phyloP scores from a whole-genome alignment of 2,797 vertebrate genomes.

The Hozukius guyotensis region DNA sequence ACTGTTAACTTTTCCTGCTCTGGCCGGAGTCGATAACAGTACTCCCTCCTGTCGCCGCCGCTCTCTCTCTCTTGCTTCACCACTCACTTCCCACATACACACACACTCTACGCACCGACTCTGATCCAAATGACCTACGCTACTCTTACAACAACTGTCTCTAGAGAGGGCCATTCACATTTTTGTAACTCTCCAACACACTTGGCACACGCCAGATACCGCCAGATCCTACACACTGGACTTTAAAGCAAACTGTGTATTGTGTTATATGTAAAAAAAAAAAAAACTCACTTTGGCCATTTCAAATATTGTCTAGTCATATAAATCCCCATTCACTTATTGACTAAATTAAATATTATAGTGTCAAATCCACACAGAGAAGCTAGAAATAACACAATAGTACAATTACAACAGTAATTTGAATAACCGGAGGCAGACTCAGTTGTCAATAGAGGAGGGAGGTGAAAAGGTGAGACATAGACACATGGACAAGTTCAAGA shows the following conservation, averaged over 20 bases:
- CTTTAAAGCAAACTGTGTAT: neutral
- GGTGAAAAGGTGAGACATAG: neutral
- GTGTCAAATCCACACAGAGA: neutral
- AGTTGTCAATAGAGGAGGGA: neutral
- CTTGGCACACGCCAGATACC: no score
- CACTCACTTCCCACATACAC: no score
- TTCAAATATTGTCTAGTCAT: neutral
- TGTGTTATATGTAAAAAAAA: no score
- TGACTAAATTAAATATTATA: neutral
- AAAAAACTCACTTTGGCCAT: neutral
- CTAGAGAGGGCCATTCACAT: no score
- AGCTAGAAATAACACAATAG: neutral
- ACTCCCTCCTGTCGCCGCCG: no score
- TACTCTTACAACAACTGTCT: no score
- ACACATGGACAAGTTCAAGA: neutral
- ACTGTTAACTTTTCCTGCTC: no score
- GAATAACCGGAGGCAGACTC: neutral
- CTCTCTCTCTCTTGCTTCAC: no score
- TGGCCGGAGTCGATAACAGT: accelerated
- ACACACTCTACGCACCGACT: accelerated
- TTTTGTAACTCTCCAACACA: no score
- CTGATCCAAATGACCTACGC: no score
- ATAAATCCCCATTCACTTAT: neutral
- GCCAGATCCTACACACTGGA: no score
- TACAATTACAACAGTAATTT: neutral